Evolutionary conservation across 37 sponge, comb jelly and placozoan species (phyloP).

Genomic region (Geodia barretti): DNA sequence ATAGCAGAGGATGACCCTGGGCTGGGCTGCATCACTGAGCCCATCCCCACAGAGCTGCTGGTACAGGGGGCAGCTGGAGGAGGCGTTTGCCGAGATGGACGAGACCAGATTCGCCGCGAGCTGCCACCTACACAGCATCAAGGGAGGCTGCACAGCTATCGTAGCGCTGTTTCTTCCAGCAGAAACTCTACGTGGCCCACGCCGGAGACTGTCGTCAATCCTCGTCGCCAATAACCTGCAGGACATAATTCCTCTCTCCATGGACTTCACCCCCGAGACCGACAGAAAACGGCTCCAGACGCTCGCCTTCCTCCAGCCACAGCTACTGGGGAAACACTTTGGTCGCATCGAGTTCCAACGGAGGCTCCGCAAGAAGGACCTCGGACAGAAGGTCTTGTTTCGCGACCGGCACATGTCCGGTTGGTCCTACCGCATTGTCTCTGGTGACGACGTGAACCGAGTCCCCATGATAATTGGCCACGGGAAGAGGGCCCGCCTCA

Average conservation of each 20-base stretch:
- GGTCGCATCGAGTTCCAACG: constrained; percentile 91
- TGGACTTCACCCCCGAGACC: constrained; percentile 93
- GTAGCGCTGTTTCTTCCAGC: constrained; percentile 81
- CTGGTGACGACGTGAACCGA: constrained; percentile 80
- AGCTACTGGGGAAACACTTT: constrained; percentile 83
- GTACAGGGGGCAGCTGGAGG: constrained; percentile 89
- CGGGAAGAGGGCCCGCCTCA: constrained; percentile 87
- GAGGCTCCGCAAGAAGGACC: constrained; percentile 84
- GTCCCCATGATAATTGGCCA: constrained; percentile 95
- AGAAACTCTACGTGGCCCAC: constrained; percentile 86
- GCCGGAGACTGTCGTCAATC: constrained; percentile 91
- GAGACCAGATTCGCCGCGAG: constrained; percentile 73
- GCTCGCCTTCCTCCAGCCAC: constrained; percentile 88
- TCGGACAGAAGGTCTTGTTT: constrained; percentile 75
- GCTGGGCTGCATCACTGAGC: constrained; percentile 80
- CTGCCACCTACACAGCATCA: constrained; percentile 75
- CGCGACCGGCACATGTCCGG: constrained; percentile 88
- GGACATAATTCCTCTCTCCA: constrained; percentile 60
- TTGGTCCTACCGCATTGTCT: constrained; percentile 77
- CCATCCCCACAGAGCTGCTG: constrained; percentile 79
- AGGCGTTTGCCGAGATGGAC: constrained; percentile 93
- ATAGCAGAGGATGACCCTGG: constrained; percentile 85
- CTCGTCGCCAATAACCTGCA: constrained; percentile 39
- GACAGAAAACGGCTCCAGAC: constrained; percentile 88
- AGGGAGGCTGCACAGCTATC: constrained; percentile 94